Conservation (phyloP, 1,140 invertebrate genomes). For the Neotoxoptera formosana region DNA sequence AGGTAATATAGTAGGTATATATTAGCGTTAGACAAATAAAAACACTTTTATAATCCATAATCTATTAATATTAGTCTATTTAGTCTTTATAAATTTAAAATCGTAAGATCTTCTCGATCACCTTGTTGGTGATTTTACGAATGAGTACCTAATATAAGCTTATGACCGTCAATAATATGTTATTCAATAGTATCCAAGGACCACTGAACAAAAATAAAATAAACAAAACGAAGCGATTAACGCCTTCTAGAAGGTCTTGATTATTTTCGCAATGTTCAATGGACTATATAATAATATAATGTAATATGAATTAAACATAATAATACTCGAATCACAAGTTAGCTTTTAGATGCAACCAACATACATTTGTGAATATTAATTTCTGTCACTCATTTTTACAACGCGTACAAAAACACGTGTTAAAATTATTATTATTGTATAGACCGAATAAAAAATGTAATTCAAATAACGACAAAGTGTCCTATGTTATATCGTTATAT, state of each 20-base stretch:
- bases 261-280: background rate
- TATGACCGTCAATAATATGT: background rate
- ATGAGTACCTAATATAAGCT: background rate
- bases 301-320: background rate
- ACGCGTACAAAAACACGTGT: background rate
- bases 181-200: background rate
- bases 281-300: background rate
- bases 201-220: background rate
- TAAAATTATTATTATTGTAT: background rate
- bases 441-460: background rate
- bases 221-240: background rate
- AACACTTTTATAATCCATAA: background rate
- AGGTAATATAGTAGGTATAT: too few species aligned
- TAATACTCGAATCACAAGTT: background rate
- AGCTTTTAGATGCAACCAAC: background rate
- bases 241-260: background rate
- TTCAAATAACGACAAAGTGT: background rate
- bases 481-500: background rate
- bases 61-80: background rate
- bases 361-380: background rate
- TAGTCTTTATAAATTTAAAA: background rate
- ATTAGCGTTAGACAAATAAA: too few species aligned
- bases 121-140: background rate
- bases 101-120: background rate
- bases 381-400: background rate